Percentiles rank a stretch among this genome's conserved stretches.
Conservation (phyloP, 2,888 invertebrate species). For the Drosophila fulvimacula region DNA sequence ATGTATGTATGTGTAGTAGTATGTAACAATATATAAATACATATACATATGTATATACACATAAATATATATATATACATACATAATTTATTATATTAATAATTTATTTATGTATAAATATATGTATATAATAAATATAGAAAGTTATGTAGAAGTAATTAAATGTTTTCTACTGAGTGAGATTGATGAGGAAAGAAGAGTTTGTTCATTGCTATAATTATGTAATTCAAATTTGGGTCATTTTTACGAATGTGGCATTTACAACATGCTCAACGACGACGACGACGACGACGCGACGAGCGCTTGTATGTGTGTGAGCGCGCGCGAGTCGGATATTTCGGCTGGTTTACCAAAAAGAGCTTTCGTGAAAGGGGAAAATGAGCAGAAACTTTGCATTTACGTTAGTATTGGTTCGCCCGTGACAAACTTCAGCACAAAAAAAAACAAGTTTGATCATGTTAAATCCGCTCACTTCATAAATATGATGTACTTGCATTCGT, state of each 20-base stretch:
- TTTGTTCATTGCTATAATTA: constrained; percentile 63
- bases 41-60: not conserved
- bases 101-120: constrained; percentile 1
- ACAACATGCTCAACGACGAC: constrained; percentile 61
- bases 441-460: constrained; percentile 63
- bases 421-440: constrained; percentile 62
- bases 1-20: not conserved
- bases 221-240: constrained; percentile 78
- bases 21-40: constrained; percentile 4
- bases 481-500: constrained; percentile 31
- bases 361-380: constrained; percentile 76
- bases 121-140: constrained; percentile 17
- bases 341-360: constrained; percentile 70
- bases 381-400: constrained; percentile 51
- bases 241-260: constrained; percentile 76
- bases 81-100: not conserved
- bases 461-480: constrained; percentile 44
- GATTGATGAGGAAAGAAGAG: constrained; percentile 67
- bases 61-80: not conserved
- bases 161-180: constrained; percentile 51
- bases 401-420: constrained; percentile 44
- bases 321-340: constrained; percentile 63
- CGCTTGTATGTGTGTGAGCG: constrained; percentile 30
- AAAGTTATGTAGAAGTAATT: constrained; percentile 24
- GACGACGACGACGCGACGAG: constrained; percentile 20